These are phyloP conservation scores for Epirrhoe tristata DNA, from an alignment of 2,888 invertebrate species.

Conservation along the genomic window DNA sequence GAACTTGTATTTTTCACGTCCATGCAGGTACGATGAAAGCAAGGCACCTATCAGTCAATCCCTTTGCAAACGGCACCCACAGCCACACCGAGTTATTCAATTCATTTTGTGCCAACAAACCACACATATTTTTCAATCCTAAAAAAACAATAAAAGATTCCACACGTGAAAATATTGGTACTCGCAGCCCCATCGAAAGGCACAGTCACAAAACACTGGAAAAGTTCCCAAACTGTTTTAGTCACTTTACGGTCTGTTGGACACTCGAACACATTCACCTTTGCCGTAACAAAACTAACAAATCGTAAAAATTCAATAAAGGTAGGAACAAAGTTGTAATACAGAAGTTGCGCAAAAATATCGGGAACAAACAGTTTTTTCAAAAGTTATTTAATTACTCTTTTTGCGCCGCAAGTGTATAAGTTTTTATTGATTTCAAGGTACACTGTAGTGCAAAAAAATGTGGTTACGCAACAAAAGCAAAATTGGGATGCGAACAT, in stretches of 20 bases:
- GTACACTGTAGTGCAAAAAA: conserved; percentile 34
- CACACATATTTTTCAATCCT: conserved; percentile 22
- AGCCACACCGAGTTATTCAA: conserved; percentile 21
- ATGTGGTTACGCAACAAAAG: conserved; percentile 30
- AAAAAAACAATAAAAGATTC: conserved; percentile 28
- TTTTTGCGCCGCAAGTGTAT: conserved; percentile 26
- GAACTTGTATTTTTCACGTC: neutral
- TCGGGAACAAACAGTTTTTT: conserved; percentile 14
- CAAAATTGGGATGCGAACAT: conserved; percentile 36
- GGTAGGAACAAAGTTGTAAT: conserved; percentile 28
- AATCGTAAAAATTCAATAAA: conserved; percentile 38
- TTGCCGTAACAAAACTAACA: conserved; percentile 38
- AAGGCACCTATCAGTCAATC: conserved; percentile 8
- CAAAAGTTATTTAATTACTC: conserved; percentile 20
- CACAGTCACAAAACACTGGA: conserved; percentile 21
- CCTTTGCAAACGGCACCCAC: neutral
- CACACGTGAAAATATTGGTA: conserved; percentile 24
- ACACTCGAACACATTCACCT: conserved; percentile 30
- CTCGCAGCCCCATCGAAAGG: conserved; percentile 21
- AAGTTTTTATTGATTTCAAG: conserved; percentile 26
- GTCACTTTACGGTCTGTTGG: conserved; percentile 32
- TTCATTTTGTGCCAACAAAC: conserved; percentile 27
- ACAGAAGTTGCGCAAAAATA: conserved; percentile 31
- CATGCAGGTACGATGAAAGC: neutral
- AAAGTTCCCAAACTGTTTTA: conserved; percentile 28